Base-by-base conservation (phyloP, 2,797 vertebrate genomes). In the Aphelocoma californica region DNA sequence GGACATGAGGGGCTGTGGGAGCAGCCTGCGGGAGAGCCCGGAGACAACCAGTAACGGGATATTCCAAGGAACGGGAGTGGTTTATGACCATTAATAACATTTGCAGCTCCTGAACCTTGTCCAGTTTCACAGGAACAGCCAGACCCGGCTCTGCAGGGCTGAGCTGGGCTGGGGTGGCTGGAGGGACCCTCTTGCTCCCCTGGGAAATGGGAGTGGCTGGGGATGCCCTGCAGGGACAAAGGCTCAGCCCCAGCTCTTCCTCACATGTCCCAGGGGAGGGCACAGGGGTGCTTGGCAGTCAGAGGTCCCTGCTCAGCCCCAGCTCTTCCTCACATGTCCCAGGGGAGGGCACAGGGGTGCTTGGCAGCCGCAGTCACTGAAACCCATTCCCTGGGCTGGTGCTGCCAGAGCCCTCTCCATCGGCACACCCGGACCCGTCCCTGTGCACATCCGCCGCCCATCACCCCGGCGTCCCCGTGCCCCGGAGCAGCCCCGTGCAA, bases 11-110 rank as follows among this genome's bases (percentile, higher is more conserved):
- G 51, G 18, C 79, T 14, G 8, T 32, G 89, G 91, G 92, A 93
- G n/a, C 45, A 80, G 36, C 53, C 70, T 73, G 45, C 7, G 28
- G 90, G 93, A 95, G 80, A 88, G 60, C 92, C 40, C 1, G 0
- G 77, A 92, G 87, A 96, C 89, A 82, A 44, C 32, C 48, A 40
- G 66, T 61, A 94, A 96, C 1, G 7, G 69, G 93, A 93, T 93
- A 90, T 72, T 44, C 85, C 4, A 7, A 67, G 64, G 67, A 75
- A 53, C 48, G 0, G 0, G 74, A 65, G 81, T 51, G 56, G n/a
- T 90, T 96, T 90, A 94, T 96, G 50, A 34, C 85, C 77, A 78
- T 94, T 92, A 94, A 91, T 94, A 93, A 93, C 89, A 91, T 93
- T 84, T 95, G 87, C 93, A 94, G 92, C 85, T 88, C 83, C 93